A percentile compares a stretch with the other conserved stretches of the same genome.
Evolutionary conservation across 2,888 invertebrate genomes (phyloP).

Genomic region (Phyllotreta striolata): DNA sequence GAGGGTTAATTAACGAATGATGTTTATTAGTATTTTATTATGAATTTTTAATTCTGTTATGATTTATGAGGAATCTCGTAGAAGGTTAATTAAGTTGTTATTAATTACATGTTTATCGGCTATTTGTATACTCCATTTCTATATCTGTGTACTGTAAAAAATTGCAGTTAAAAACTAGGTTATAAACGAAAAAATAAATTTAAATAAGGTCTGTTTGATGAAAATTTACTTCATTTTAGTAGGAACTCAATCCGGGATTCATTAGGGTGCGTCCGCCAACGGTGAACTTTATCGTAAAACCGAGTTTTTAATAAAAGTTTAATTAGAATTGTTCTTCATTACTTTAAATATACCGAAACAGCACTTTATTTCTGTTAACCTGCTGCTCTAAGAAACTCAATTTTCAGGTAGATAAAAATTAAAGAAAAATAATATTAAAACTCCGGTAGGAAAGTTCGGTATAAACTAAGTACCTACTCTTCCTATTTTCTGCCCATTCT

Average conservation of each 20-base stretch:
- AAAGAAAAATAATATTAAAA: conserved; percentile 39
- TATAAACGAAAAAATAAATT: too few species aligned
- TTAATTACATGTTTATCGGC: not conserved
- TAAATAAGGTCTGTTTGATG: too few species aligned
- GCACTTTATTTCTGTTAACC: conserved; percentile 48
- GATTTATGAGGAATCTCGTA: not conserved
- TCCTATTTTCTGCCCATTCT: too few species aligned
- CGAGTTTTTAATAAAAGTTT: conserved; percentile 59
- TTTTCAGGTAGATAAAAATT: conserved; percentile 41
- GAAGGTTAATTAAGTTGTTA: not conserved
- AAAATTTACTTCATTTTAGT: too few species aligned
- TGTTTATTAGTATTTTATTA: conserved; percentile 26
- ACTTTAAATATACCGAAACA: conserved; percentile 52
- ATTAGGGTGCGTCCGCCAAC: too few species aligned
- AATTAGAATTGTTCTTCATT: conserved; percentile 59
- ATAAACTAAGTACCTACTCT: conserved; percentile 22
- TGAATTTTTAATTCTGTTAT: not conserved
- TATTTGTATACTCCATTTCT: too few species aligned
- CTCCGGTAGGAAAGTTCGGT: conserved; percentile 27
- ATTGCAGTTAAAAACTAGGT: too few species aligned
- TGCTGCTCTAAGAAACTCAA: conserved; percentile 41
- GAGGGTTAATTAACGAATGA: conserved; percentile 21
- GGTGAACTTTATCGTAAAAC: conserved; percentile 51
- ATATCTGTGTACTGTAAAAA: too few species aligned
- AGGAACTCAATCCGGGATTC: too few species aligned